These are phyloP conservation scores for Homarus americanus DNA, from an alignment of 1,140 invertebrate genomes.

Conservation along the genomic window DNA sequence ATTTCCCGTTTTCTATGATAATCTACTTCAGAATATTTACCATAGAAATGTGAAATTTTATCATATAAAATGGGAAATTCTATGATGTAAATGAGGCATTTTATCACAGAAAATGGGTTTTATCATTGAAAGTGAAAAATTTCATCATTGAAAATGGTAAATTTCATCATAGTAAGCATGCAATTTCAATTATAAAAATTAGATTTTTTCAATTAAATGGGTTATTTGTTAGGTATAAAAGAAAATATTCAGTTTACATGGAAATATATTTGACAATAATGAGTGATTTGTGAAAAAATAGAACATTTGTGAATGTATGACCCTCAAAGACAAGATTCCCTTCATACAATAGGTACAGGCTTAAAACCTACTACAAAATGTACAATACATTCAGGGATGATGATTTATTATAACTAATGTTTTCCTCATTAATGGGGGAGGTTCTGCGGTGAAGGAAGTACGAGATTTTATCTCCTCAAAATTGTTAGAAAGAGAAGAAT, in stretches of 20 bases:
- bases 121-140: too few relatives aligned
- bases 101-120: too few relatives aligned
- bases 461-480: slow-evolving; percentile 2
- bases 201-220: too few relatives aligned
- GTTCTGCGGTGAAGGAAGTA: background rate
- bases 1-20: too few relatives aligned
- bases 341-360: slow-evolving; percentile 46
- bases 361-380: slow-evolving; percentile 46
- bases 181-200: too few relatives aligned
- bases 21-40: too few relatives aligned
- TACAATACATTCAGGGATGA: slow-evolving; percentile 48
- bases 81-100: too few relatives aligned
- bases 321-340: slow-evolving; percentile 41
- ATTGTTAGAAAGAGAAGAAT: background rate
- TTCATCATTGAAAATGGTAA: too few relatives aligned
- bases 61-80: too few relatives aligned
- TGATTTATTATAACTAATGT: slow-evolving; percentile 7
- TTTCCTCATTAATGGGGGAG: background rate
- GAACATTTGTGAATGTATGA: slow-evolving; percentile 63
- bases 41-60: too few relatives aligned
- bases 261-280: slow-evolving; percentile 68
- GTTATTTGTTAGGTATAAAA: background rate
- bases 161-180: too few relatives aligned
- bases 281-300: slow-evolving; percentile 67
- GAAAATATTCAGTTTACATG: slow-evolving; percentile 33